Base-by-base conservation (phyloP, 2,888 invertebrate genomes). In the Baccha elongata region DNA sequence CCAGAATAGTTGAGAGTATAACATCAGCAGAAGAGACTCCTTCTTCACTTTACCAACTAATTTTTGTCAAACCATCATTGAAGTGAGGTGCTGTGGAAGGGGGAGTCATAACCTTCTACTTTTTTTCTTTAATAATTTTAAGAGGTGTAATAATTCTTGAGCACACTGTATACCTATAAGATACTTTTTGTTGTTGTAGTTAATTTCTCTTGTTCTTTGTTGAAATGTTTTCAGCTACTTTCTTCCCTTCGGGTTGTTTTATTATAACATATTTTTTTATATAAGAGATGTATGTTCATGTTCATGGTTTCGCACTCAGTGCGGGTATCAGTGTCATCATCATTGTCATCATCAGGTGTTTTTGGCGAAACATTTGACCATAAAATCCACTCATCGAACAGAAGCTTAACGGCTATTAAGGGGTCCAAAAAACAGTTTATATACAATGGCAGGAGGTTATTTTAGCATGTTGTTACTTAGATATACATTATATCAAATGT, bases 381-480 rank as follows among this genome's bases (percentile, higher is more conserved):
- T 85, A 84, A 85, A 85, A 85, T 85, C 79, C 83, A 83, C 85
- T 79, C 84, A 83, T 80, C 71, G 69, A 72, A 79, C 64, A 73
- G 78, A 76, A 79, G 74, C 85, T 85, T 85, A 83, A 85, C 72
- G 85, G 78, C 85, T 85, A 79, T 85, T 85, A 85, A 85, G 85
- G 83, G 84, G 85, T 71, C 74, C 81, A 71, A 65, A 40, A 32
- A 74, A 65, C 23, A 35, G 58, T 58, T 81, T 58, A 21, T 58
- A 35, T 40, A 29, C 5, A n/a, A 23, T 52, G 80, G 29, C 42
- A 75, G 35, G 37, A 40, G 48, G 75, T 60, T 60, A 48, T 88
- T 88, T 88, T 86, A 86, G 86, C 86, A 87, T 86, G 53, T 68
- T 75, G 21, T 75, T 40, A 64, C 64, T 68, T 68, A 73, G 52